Conservation (phyloP, 2,888 invertebrate genomes). For the Caenorhabditis sp. region DNA sequence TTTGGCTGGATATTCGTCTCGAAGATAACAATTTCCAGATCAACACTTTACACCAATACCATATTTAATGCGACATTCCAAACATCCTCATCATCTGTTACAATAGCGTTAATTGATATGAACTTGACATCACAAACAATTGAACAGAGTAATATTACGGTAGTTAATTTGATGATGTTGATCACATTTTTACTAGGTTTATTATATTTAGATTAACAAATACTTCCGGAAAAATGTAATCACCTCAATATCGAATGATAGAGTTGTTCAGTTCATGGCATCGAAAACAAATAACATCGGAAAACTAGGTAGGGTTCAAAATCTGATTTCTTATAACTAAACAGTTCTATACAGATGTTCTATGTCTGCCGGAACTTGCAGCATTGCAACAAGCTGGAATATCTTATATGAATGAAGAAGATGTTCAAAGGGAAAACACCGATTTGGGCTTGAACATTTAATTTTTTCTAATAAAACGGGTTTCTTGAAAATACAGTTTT, state of each 20-base stretch:
- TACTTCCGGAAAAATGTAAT: constrained; percentile 21
- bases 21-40: constrained; percentile 3
- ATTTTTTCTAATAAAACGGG: not conserved
- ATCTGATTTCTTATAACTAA: too few relatives aligned
- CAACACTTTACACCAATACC: constrained; percentile 10
- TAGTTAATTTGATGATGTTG: not conserved
- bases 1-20: not conserved
- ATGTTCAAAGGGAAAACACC: constrained; percentile 31
- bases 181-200: not conserved
- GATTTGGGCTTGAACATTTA: constrained; percentile 18
- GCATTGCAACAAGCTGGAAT: constrained; percentile 35
- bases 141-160: constrained; percentile 16
- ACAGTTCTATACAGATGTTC: constrained; percentile 34
- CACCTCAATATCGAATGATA: constrained; percentile 16
- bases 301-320: constrained; percentile 36
- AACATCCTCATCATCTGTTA: constrained; percentile 17
- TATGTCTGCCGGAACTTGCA: constrained; percentile 14
- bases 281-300: constrained; percentile 24
- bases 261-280: constrained; percentile 36
- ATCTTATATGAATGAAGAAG: constrained; percentile 36
- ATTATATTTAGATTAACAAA: constrained; percentile 26
- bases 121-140: constrained; percentile 13
- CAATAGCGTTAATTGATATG: constrained; percentile 23
- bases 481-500: too few relatives aligned
- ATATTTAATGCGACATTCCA: constrained; percentile 25